Conservation (phyloP, 2,888 invertebrate species). For the Scaptomyza tumidula region DNA sequence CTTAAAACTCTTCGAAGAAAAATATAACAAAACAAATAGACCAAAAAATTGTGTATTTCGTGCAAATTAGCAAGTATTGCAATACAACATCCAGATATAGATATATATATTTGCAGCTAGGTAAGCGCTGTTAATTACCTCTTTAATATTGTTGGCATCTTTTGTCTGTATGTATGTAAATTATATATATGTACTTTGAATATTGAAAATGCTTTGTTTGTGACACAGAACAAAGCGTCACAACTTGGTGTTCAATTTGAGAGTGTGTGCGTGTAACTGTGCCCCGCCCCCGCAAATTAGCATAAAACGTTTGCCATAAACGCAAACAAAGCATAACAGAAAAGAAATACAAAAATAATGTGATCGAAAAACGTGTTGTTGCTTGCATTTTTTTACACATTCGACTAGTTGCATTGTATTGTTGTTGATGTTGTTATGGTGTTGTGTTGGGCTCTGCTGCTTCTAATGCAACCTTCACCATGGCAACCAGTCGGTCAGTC, state of each 20-base stretch:
- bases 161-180: not conserved
- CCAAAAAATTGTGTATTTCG: slow-evolving; percentile 15
- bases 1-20: slow-evolving; percentile 23
- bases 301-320: slow-evolving; percentile 51
- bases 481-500: slow-evolving; percentile 68
- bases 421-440: slow-evolving; percentile 16
- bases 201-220: slow-evolving; percentile 45
- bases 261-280: slow-evolving; percentile 18
- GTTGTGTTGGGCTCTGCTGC: slow-evolving; percentile 43
- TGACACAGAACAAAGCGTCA: slow-evolving; percentile 67
- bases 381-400: slow-evolving; percentile 49
- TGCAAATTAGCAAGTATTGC: slow-evolving; percentile 10
- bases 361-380: slow-evolving; percentile 65
- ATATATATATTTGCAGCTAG: slow-evolving; percentile 17
- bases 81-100: not conserved
- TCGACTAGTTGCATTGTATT: slow-evolving; percentile 48
- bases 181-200: slow-evolving; percentile 26
- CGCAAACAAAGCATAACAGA: slow-evolving; percentile 38
- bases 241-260: slow-evolving; percentile 37
- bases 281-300: slow-evolving; percentile 57
- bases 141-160: slow-evolving; percentile 6
- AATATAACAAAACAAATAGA: slow-evolving; percentile 25
- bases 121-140: slow-evolving; percentile 35
- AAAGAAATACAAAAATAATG: slow-evolving; percentile 27
- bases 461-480: slow-evolving; percentile 71